These are phyloP conservation scores for Forbesichthys papilliferus DNA, from an alignment of 2,113 vertebrate genomes.

Conservation along the genomic window DNA sequence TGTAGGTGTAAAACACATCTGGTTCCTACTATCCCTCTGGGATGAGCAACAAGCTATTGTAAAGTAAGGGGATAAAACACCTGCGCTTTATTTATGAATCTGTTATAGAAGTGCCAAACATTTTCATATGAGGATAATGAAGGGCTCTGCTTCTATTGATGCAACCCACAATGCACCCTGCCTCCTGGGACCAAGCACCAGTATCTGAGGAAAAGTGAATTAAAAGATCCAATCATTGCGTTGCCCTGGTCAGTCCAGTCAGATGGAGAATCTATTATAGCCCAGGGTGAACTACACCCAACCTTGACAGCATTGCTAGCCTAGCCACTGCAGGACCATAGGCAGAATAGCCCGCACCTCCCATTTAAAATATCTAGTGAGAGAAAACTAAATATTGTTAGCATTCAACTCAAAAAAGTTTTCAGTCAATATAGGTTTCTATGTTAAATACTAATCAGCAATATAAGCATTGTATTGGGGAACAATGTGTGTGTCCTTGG, in stretches of 20 bases:
- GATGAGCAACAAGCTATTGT: not conserved
- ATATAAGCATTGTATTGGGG: not conserved
- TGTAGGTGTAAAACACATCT: not conserved
- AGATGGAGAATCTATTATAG: constrained; percentile 50
- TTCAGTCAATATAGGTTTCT: not conserved
- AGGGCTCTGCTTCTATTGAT: not conserved
- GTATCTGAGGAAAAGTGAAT: constrained; percentile 58
- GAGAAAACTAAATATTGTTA: no score
- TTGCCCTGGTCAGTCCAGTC: constrained; percentile 39
- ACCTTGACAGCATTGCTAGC: constrained; percentile 35
- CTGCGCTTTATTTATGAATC: constrained; percentile 2
- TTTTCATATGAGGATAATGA: constrained; percentile 13
- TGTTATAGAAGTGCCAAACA: not conserved
- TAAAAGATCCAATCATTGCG: constrained; percentile 62
- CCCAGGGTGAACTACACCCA: constrained; percentile 43
- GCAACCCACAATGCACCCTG: not conserved
- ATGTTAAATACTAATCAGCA: not conserved
- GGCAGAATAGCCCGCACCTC: constrained; percentile 17
- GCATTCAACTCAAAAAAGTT: not conserved
- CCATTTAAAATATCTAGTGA: not conserved
- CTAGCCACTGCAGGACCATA: constrained; percentile 18
- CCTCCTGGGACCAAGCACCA: constrained; percentile 25
- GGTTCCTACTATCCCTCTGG: not conserved
- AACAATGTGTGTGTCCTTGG: not conserved
- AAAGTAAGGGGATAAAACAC: not conserved